These are phyloP conservation scores for Halisarca cf. caerulea DNA, from an alignment of 37 sponge, comb jelly and placozoan genomes.

Conservation along the genomic window DNA sequence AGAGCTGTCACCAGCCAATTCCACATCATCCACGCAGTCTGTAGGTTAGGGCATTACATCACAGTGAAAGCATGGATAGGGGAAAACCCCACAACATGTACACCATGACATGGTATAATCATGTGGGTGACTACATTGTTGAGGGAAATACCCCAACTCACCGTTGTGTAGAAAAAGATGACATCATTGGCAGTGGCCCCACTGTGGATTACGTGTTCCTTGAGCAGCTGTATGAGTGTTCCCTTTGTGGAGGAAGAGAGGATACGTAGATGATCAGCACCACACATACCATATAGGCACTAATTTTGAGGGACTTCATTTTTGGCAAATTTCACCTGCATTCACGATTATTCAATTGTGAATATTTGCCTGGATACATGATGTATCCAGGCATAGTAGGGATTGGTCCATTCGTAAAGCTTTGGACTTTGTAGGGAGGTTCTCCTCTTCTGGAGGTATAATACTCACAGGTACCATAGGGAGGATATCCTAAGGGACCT, in stretches of 20 bases:
- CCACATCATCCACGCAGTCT: constrained; percentile 99
- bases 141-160: constrained; percentile 30
- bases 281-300: too few species aligned
- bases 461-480: too few species aligned
- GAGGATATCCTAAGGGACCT: too few species aligned
- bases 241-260: constrained; percentile 59
- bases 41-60: neutral
- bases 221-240: constrained; percentile 94
- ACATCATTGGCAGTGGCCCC: constrained; percentile 80
- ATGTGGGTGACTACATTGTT: neutral
- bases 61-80: neutral
- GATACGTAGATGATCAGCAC: too few species aligned
- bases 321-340: too few species aligned
- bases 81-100: neutral
- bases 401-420: too few species aligned
- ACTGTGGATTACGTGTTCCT: constrained; percentile 95
- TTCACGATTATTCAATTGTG: too few species aligned
- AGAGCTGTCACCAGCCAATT: constrained; percentile 95
- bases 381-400: too few species aligned
- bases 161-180: constrained; percentile 94
- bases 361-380: too few species aligned
- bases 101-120: neutral
- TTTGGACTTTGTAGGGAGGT: too few species aligned
- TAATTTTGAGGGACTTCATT: too few species aligned
- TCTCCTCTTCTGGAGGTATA: too few species aligned